Conservation (phyloP, 37 sponge, comb jelly and placozoan species). For the Aplysina aerophoba region DNA sequence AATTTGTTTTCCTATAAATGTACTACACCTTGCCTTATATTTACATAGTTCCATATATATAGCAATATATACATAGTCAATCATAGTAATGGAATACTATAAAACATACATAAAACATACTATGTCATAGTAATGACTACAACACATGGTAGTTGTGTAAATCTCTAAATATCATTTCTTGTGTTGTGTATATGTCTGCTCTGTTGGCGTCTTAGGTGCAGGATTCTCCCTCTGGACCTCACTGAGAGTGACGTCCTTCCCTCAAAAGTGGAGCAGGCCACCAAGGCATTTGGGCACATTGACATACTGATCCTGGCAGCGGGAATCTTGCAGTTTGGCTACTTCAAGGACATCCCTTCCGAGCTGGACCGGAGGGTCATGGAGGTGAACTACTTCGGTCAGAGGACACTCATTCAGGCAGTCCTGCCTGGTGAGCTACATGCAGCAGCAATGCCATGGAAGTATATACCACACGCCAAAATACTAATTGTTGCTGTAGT, state of each 20-base stretch:
- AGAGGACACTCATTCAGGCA: conserved; percentile 47
- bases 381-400: conserved; percentile 87
- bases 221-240: conserved; percentile 63
- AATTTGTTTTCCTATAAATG: too few relatives aligned
- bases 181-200: too few relatives aligned
- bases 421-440: not conserved
- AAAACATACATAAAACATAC: too few relatives aligned
- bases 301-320: conserved; percentile 84
- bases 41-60: too few relatives aligned
- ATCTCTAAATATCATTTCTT: too few relatives aligned
- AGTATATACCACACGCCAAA: not conserved
- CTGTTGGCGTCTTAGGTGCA: not conserved
- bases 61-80: too few relatives aligned
- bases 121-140: too few relatives aligned
- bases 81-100: too few relatives aligned
- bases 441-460: not conserved
- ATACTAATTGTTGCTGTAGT: not conserved
- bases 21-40: too few relatives aligned
- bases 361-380: conserved; percentile 66
- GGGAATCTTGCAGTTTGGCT: conserved; percentile 73
- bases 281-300: conserved; percentile 56
- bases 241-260: conserved; percentile 48
- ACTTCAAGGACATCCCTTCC: conserved; percentile 50
- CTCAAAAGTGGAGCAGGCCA: conserved; percentile 39
- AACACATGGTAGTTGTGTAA: too few relatives aligned